These are phyloP conservation scores for Cherax quadricarinatus DNA, from an alignment of 1,140 invertebrate genomes.

Conservation along the genomic window DNA sequence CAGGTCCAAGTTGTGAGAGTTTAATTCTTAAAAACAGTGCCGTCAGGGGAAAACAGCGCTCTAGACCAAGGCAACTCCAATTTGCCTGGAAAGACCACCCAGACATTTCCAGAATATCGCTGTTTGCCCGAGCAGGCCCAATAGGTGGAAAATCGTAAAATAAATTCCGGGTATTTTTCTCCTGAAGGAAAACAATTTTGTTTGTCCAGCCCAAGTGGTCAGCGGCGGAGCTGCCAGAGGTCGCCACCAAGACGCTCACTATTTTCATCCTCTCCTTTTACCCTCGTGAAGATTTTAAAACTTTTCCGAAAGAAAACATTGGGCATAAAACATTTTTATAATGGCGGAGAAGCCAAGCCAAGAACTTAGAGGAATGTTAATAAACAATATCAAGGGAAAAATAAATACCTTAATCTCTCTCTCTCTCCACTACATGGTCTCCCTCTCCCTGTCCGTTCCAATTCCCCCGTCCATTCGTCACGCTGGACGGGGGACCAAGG, in stretches of 20 bases:
- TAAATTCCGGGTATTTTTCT: constrained; percentile 70
- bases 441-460: constrained; percentile 66
- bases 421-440: constrained; percentile 23
- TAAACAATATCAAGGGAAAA: constrained; percentile 29
- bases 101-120: constrained; percentile 68
- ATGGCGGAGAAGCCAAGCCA: too few species aligned
- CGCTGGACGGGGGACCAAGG: constrained; percentile 50
- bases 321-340: too few species aligned
- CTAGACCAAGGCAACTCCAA: constrained; percentile 24
- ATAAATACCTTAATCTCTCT: constrained; percentile 59
- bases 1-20: constrained; percentile 43
- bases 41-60: constrained; percentile 33
- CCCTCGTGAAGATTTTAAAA: neutral
- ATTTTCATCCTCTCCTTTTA: neutral
- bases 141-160: constrained; percentile 71
- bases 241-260: constrained; percentile 36
- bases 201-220: constrained; percentile 71
- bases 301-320: too few species aligned
- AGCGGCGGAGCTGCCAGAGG: constrained; percentile 57
- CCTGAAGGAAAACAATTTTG: constrained; percentile 71
- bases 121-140: constrained; percentile 63
- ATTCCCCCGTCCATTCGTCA: constrained; percentile 69
- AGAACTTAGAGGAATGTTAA: too few species aligned
- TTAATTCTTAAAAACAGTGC: constrained; percentile 59
- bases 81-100: constrained; percentile 55